Base-by-base conservation (phyloP, 2,888 invertebrate genomes). In the Tetragonula carbonaria region DNA sequence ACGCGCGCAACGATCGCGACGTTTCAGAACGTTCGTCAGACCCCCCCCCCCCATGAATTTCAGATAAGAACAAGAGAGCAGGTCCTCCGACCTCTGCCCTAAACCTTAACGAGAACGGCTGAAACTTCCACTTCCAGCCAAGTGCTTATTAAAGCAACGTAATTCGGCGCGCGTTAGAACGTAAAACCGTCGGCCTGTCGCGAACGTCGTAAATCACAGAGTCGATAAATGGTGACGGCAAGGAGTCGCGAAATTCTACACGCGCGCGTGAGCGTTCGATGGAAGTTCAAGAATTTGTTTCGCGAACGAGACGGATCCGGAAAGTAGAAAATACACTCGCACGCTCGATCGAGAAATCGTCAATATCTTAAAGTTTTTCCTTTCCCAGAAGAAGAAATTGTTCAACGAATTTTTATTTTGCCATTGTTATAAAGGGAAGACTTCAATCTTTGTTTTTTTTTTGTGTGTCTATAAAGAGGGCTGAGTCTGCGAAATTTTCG, bases 141-240 rank as follows among this genome's bases (percentile, higher is more conserved):
- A 74, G 57, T 18, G 28, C 74, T 82, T 82, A 82, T 80, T 82
- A 80, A 82, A 80, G 82, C 71, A 74, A 80, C 70, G n/a, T 59
- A 59, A 28, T 55, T 63, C 59, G 28, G 33, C 11, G 51, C 70
- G 70, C 73, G 68, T 8, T 8, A 45, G 45, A 51, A 63, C 68
- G 70, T 81, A 81, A 82, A 72, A 81, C 81, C 81, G 55, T 38
- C 45, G 21, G n/a, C 63, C n/a, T 70, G 71, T 71, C 53, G 11
- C 59, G 76, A 70, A 53, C 28, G 73, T 77, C 83, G 70, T 84
- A 84, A 82, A 84, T 84, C 76, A 45, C 45, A 66, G 21, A 14
- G 3, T 55, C 53, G 51, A 76, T 65, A 45, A 33, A 38, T n/a
- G 4, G 23, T 18, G 16, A 45, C 14, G 16, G 23, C n/a, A 14